Percentiles rank a stretch among this genome's conserved stretches.
Evolutionary conservation across 2,888 invertebrate genomes (phyloP).

Genomic region (Conops quadrifasciatus): DNA sequence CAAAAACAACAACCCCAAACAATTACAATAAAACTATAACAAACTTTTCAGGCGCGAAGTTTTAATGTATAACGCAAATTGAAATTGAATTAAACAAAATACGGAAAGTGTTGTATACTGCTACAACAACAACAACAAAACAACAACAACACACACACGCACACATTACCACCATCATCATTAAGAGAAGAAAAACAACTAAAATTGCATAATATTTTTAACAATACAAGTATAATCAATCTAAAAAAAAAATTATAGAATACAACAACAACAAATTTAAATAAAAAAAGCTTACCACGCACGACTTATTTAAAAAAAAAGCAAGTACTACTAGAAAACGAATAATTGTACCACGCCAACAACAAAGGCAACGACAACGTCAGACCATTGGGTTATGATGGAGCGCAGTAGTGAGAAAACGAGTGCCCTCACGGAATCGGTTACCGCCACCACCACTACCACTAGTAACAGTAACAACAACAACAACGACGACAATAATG

Average conservation of each 20-base stretch:
- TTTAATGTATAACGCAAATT: too few relatives aligned
- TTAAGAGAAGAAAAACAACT: too few relatives aligned
- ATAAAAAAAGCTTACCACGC: too few relatives aligned
- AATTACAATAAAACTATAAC: background rate
- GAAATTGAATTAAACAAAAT: background rate
- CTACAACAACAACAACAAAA: slow-evolving; percentile 13
- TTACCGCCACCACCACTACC: slow-evolving; percentile 44
- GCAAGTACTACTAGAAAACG: too few relatives aligned
- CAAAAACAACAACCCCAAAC: slow-evolving; percentile 2
- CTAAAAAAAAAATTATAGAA: slow-evolving; percentile 43
- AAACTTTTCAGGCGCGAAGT: too few relatives aligned
- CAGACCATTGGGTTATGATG: slow-evolving; percentile 58
- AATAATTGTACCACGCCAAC: too few relatives aligned
- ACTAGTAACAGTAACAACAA: slow-evolving; percentile 57
- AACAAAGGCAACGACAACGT: slow-evolving; percentile 47
- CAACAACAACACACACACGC: too few relatives aligned
- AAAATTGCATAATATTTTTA: too few relatives aligned
- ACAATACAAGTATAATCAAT: slow-evolving; percentile 41
- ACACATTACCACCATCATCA: too few relatives aligned
- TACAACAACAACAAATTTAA: slow-evolving; percentile 46
- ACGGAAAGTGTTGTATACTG: background rate
- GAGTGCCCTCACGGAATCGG: slow-evolving; percentile 40
- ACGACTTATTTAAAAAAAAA: slow-evolving; percentile 45
- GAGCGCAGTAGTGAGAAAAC: too few relatives aligned
- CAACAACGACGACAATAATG: slow-evolving; percentile 46